Percentiles rank a stretch among this genome's conserved stretches.
These are phyloP conservation scores for Miniopterus natalensis DNA, from an alignment of 2,113 vertebrate species.

Conservation along the genomic window DNA sequence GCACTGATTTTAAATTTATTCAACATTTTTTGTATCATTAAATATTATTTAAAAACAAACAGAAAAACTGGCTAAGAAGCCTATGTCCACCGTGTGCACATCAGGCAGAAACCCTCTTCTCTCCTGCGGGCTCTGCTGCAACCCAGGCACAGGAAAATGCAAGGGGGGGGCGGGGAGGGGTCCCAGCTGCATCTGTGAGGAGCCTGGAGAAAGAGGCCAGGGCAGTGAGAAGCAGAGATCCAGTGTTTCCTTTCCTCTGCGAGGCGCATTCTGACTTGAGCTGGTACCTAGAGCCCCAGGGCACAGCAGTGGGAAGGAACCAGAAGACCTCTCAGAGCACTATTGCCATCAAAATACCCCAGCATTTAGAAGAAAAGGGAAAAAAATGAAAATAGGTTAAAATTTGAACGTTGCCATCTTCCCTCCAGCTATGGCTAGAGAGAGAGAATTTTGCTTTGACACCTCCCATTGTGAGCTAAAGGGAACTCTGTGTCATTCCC, in stretches of 20 bases:
- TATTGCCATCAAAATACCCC: background rate
- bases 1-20: background rate
- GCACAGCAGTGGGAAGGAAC: background rate
- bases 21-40: background rate
- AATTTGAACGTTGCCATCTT: background rate
- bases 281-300: background rate
- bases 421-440: background rate
- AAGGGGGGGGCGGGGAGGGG: background rate
- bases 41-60: background rate
- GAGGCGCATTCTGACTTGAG: background rate
- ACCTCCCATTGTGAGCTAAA: background rate
- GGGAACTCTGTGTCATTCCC: background rate
- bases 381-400: background rate
- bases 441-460: constrained; percentile 19
- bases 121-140: background rate
- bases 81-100: background rate
- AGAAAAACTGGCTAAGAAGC: background rate
- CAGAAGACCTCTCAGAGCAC: background rate
- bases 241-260: background rate
- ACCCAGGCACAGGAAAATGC: background rate
- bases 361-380: background rate
- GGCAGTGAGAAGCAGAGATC: background rate
- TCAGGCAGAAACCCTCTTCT: background rate
- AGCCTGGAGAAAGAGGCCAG: background rate
- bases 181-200: background rate